Evolutionary conservation across 2,888 invertebrate genomes (phyloP).

Genomic region (Eueremaeus valkanovi): DNA sequence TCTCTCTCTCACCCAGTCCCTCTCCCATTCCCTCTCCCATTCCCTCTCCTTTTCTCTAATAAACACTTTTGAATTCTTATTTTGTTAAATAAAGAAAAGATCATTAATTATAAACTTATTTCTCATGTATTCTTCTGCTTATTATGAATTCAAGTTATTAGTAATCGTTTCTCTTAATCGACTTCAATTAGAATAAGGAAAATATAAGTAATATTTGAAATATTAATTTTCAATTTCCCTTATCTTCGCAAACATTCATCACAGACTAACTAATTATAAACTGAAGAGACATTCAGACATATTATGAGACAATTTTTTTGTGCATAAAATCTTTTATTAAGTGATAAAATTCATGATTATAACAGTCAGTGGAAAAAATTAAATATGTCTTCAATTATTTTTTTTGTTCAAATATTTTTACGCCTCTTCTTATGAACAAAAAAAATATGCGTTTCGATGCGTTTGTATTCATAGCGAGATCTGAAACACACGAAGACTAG

Average conservation of each 20-base stretch:
- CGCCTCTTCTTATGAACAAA: neutral
- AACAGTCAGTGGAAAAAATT: neutral
- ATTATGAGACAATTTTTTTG: too few species aligned
- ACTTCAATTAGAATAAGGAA: neutral
- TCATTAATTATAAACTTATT: neutral
- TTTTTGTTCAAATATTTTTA: neutral
- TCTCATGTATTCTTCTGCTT: neutral
- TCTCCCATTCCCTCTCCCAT: neutral
- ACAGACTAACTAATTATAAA: too few species aligned
- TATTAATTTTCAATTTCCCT: too few species aligned
- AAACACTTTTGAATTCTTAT: constrained; percentile 3
- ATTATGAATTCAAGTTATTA: too few species aligned
- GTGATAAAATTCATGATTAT: too few species aligned
- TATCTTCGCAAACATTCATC: too few species aligned
- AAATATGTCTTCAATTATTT: too few species aligned
- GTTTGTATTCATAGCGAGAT: neutral
- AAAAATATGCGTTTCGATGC: neutral
- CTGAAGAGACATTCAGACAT: too few species aligned
- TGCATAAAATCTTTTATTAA: too few species aligned
- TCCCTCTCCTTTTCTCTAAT: neutral
- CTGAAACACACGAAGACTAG: neutral
- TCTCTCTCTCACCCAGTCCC: neutral
- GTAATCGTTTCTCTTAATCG: neutral
- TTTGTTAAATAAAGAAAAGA: neutral
- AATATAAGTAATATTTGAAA: neutral